Conservation (phyloP, 2,797 vertebrate species). For the Gallinago stenura region DNA sequence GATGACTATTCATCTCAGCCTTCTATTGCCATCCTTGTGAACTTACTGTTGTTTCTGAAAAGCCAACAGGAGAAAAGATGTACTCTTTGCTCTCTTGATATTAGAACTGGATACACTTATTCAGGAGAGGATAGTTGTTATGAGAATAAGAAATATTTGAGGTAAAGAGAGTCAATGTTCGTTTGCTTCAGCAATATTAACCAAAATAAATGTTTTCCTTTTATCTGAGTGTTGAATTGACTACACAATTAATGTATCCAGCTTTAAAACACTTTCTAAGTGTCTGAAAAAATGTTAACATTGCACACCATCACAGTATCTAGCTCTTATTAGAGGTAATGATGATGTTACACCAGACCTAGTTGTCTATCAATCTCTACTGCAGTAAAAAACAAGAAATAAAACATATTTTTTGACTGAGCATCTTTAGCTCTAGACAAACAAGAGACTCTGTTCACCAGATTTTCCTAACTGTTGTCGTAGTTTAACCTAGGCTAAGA, state of each 20-base stretch:
- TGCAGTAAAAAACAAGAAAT: background rate
- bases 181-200: background rate
- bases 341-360: background rate
- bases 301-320: background rate
- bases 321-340: background rate
- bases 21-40: background rate
- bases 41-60: background rate
- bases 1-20: background rate
- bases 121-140: background rate
- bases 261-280: background rate
- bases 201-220: background rate
- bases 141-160: background rate
- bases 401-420: background rate
- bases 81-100: background rate
- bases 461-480: background rate
- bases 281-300: background rate
- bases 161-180: background rate
- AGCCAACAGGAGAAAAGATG: background rate
- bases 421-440: background rate
- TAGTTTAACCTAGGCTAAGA: background rate
- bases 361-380: background rate
- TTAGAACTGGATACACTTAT: background rate
- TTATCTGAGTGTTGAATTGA: background rate
- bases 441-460: background rate
- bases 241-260: background rate